These are phyloP conservation scores for Eulemur mongoz DNA, from an alignment of 2,797 vertebrate species.

Conservation along the genomic window DNA sequence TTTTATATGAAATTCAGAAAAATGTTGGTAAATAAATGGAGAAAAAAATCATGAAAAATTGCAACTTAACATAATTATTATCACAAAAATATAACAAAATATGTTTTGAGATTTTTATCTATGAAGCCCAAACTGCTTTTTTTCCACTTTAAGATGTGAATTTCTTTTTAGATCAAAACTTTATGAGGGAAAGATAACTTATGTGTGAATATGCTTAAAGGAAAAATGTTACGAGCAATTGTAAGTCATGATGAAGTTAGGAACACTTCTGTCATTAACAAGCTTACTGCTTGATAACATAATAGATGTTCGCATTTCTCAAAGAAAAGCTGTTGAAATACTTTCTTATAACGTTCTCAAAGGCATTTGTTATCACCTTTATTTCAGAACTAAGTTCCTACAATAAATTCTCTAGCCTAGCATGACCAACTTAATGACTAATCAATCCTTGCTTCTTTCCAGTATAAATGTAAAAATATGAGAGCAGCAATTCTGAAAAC, in stretches of 20 bases:
- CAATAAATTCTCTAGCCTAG: not conserved
- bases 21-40: not conserved
- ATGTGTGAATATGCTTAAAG: not conserved
- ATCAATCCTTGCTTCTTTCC: not conserved
- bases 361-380: not conserved
- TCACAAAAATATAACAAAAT: not conserved
- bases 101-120: not conserved
- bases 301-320: not conserved
- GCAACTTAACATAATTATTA: not conserved
- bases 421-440: not conserved
- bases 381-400: not conserved
- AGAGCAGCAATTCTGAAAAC: not conserved
- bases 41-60: not conserved
- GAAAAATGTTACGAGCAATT: not conserved
- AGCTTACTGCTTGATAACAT: not conserved
- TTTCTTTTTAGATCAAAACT: conserved; percentile 24
- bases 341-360: conserved; percentile 1
- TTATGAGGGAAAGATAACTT: not conserved
- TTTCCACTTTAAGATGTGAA: not conserved
- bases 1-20: conserved; percentile 31
- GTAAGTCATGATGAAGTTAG: not conserved
- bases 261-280: not conserved
- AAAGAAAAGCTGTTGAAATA: conserved; percentile 27
- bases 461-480: not conserved
- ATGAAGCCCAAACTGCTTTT: not conserved